These are phyloP conservation scores for Neoseiulus cucumeris DNA, from an alignment of 1,140 invertebrate genomes.

Conservation along the genomic window DNA sequence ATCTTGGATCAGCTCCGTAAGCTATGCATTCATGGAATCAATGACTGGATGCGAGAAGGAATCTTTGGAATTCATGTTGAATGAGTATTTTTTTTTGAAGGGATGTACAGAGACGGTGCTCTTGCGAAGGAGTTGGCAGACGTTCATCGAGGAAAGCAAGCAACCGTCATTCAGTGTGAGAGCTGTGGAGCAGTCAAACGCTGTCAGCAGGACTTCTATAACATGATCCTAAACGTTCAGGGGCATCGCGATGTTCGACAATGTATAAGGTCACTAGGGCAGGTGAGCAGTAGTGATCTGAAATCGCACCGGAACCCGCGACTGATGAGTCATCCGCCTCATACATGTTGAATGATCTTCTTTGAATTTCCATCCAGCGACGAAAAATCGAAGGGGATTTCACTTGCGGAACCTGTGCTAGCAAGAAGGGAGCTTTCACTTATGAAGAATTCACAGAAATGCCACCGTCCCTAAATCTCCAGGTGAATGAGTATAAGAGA, in stretches of 20 bases:
- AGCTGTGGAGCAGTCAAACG: constrained; percentile 38
- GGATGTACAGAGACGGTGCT: not conserved
- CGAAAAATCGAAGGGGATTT: constrained; percentile 45
- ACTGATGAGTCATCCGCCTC: too few species aligned
- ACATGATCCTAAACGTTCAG: constrained; percentile 41
- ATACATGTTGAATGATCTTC: not conserved
- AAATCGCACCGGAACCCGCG: too few species aligned
- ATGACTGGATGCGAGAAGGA: too few species aligned
- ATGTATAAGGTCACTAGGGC: constrained; percentile 41
- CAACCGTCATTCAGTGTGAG: constrained; percentile 27
- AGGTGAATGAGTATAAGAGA: constrained; percentile 24
- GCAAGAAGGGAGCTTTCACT: constrained; percentile 41
- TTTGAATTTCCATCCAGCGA: constrained; percentile 23
- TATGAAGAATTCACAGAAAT: constrained; percentile 37
- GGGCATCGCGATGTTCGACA: constrained; percentile 36
- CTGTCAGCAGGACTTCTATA: constrained; percentile 40
- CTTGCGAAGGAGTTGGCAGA: not conserved
- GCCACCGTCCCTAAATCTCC: constrained; percentile 49
- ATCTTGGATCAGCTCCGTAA: constrained; percentile 3
- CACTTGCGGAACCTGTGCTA: constrained; percentile 38
- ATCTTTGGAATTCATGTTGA: too few species aligned
- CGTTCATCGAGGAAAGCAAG: not conserved
- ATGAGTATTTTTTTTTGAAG: too few species aligned
- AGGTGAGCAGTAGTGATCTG: too few species aligned
- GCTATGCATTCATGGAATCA: not conserved